Evolutionary conservation across 2,888 invertebrate genomes (phyloP).

Genomic region (Patella caerulea): DNA sequence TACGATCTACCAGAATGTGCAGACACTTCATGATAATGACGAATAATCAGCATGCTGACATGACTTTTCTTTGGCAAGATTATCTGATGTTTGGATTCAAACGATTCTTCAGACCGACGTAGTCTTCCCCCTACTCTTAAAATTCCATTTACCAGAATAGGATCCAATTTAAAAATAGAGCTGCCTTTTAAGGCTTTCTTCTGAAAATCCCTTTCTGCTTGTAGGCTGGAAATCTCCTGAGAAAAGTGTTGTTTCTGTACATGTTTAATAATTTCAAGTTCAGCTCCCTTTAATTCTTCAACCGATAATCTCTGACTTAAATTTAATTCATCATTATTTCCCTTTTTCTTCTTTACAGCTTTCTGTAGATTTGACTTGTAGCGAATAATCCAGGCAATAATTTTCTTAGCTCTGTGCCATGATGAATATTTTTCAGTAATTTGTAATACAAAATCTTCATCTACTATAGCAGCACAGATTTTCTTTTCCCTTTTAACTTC

Average conservation of each 20-base stretch:
- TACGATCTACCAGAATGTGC: conserved; percentile 7
- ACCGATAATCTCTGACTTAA: neutral
- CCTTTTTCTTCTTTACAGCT: neutral
- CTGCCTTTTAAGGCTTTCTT: neutral
- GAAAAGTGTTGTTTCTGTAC: neutral
- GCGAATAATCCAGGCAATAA: neutral
- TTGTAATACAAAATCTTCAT: conserved; percentile 3
- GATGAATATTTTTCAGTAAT: neutral
- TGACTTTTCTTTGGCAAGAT: conserved; percentile 14
- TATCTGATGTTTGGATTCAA: conserved; percentile 17
- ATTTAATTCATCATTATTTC: neutral
- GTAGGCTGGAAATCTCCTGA: neutral
- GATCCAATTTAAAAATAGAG: neutral
- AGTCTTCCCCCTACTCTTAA: conserved; percentile 5
- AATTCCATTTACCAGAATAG: neutral
- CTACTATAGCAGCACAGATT: neutral
- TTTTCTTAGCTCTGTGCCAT: neutral
- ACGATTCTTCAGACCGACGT: neutral
- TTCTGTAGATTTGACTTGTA: neutral
- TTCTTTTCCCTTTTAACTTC: conserved; percentile 14
- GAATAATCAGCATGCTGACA: conserved; percentile 3
- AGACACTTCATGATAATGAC: conserved; percentile 13
- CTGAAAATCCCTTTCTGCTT: neutral
- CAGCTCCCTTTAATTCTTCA: neutral
- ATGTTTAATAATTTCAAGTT: neutral